phyloP scores from a whole-genome alignment of 35 echinoderm and acorn worm genomes.

The Ophioderma brevispina region DNA sequence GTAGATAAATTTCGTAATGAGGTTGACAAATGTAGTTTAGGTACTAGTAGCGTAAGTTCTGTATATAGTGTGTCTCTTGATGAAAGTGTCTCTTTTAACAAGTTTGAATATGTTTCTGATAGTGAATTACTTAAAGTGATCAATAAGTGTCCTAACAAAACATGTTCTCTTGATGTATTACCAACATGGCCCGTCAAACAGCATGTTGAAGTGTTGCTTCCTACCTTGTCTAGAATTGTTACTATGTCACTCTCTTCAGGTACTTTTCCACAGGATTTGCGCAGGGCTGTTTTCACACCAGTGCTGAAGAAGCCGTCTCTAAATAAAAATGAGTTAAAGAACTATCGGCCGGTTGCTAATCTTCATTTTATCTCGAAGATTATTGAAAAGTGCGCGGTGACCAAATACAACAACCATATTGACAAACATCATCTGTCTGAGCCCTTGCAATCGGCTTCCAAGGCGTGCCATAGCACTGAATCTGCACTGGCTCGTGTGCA shows the following conservation, averaged over 20 bases:
- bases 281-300: constrained; percentile 2
- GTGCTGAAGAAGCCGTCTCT: constrained; percentile 30
- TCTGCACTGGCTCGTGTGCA: constrained; percentile 42
- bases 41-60: too few relatives aligned
- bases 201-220: constrained; percentile 14
- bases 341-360: constrained; percentile 41
- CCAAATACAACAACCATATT: constrained; percentile 18
- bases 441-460: constrained; percentile 46
- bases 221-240: constrained; percentile 17
- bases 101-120: too few relatives aligned
- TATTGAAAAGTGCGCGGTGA: constrained; percentile 47
- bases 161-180: constrained; percentile 18
- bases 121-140: too few relatives aligned
- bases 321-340: constrained; percentile 26
- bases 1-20: too few relatives aligned
- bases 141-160: too few relatives aligned
- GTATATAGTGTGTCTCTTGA: too few relatives aligned
- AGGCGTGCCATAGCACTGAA: constrained; percentile 45
- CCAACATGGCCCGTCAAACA: constrained; percentile 30
- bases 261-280: constrained; percentile 7
- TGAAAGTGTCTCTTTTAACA: too few relatives aligned
- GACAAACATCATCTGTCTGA: constrained; percentile 22
- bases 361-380: constrained; percentile 36
- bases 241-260: constrained; percentile 12
- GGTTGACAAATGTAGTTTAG: too few relatives aligned